phyloP scores from a whole-genome alignment of 1,140 invertebrate species.

The Caenorhabditis elegans region WBcel235 BX284605.5:7589501-7590000 shows the following conservation, averaged over 20 bases:
- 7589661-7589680: background rate
- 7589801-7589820: background rate
- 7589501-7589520: slow-evolving; percentile 29
- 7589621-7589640: slow-evolving; percentile 40
- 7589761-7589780: too few species aligned
- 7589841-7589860: background rate
- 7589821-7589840: slow-evolving; percentile 1
- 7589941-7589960: slow-evolving; percentile 33
- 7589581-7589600: slow-evolving; percentile 45
- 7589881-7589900: background rate
- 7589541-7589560: slow-evolving; percentile 22
- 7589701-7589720: background rate
- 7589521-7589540: slow-evolving; percentile 49
- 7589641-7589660: slow-evolving; percentile 42
- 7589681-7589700: background rate
- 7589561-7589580: slow-evolving; percentile 43
- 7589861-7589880: background rate
- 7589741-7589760: too few species aligned
- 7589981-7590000: slow-evolving; percentile 47
- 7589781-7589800: too few species aligned
- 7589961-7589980: slow-evolving; percentile 37
- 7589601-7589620: slow-evolving; percentile 47
- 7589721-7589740: too few species aligned
- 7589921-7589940: slow-evolving; percentile 22
- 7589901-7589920: slow-evolving; percentile 24